Evolutionary conservation across 2,113 vertebrate genomes (phyloP), one percentile per base, ranked within the genome.

Genomic region (Ictidomys tridecemlineatus): DNA sequence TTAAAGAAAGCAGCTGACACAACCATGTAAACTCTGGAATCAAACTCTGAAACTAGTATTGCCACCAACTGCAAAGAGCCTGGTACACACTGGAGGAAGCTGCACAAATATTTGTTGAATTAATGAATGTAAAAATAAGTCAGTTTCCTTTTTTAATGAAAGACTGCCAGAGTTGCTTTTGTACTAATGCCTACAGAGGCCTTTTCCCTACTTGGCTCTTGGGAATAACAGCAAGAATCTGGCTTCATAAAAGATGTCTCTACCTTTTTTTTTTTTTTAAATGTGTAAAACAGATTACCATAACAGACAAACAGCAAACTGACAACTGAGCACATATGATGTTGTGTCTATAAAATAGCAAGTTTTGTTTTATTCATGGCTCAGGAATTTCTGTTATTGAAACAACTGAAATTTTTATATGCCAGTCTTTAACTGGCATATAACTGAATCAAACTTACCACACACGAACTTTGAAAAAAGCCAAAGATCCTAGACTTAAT

Each of bases 1-100:
- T 93, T 72, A 86, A 92, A 89, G 89, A 78, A 96, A 95, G 85
- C 85, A 97, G 95, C 96, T 97, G 97, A 97, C 67, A 96, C 91
- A 83, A 34, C 51, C 93, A 92, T 87, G 79, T 79, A 94, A 94
- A 97, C 73, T 78, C 76, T n/a, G 89, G 16, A 89, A 83, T 26
- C 11, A 93, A 89, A 94, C 30, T 48, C 79, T 80, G 78, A 96
- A 94, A 92, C 95, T 77, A 96, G 82, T 83, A 96, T 85, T 94
- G 45, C 91, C 26, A 95, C 30, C 79, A 94, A 89, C 56, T 61
- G 63, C 89, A 93, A 93, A 94, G 94, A 97, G 89, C 91, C 85
- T 95, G 91, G 94, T 76, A 95, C 82, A 94, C 39, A 70, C 69
- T 95, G 91, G 85, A 95, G 74, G 78, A 93, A 90, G 67, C 45